A percentile compares a stretch with the other conserved stretches of the same genome.
phyloP scores from a whole-genome alignment of 2,797 vertebrate species.

The Eremophila alpestris region DNA sequence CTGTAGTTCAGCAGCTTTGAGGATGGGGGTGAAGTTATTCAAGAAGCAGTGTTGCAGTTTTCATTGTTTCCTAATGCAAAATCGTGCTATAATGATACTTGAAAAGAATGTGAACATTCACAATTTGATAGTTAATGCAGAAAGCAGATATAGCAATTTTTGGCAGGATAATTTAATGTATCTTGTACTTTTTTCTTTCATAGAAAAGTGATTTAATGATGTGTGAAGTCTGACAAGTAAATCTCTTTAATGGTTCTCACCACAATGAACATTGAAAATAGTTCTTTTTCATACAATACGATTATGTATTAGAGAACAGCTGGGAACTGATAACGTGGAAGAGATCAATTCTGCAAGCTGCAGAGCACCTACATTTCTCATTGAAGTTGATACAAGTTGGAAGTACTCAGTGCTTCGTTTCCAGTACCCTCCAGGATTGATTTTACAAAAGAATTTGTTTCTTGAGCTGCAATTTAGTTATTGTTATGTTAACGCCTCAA shows the following conservation, averaged over 20 bases:
- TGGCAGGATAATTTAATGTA: neutral
- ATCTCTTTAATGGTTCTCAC: slow-evolving; percentile 50
- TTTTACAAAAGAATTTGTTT: neutral
- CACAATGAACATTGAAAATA: slow-evolving; percentile 50
- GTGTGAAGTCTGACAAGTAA: slow-evolving; percentile 51
- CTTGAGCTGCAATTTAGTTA: slow-evolving; percentile 23
- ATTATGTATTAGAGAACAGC: slow-evolving; percentile 30
- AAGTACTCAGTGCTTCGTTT: neutral
- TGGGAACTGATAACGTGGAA: neutral
- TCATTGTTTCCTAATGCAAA: slow-evolving; percentile 26
- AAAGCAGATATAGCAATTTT: slow-evolving; percentile 23
- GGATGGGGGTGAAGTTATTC: neutral
- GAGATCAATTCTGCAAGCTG: slow-evolving; percentile 33
- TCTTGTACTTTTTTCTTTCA: neutral
- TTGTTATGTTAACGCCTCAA: slow-evolving; percentile 18
- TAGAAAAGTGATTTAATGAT: slow-evolving; percentile 7
- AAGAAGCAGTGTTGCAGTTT: neutral
- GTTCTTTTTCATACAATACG: neutral
- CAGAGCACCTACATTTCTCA: neutral
- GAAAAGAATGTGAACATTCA: neutral
- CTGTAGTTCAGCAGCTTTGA: neutral
- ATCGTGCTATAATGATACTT: neutral
- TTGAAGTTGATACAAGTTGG: neutral
- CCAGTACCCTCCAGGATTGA: slow-evolving; percentile 14
- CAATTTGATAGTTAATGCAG: slow-evolving; percentile 1